phyloP scores from a whole-genome alignment of 2,888 invertebrate genomes.

The Teinopalpus imperialis region DNA sequence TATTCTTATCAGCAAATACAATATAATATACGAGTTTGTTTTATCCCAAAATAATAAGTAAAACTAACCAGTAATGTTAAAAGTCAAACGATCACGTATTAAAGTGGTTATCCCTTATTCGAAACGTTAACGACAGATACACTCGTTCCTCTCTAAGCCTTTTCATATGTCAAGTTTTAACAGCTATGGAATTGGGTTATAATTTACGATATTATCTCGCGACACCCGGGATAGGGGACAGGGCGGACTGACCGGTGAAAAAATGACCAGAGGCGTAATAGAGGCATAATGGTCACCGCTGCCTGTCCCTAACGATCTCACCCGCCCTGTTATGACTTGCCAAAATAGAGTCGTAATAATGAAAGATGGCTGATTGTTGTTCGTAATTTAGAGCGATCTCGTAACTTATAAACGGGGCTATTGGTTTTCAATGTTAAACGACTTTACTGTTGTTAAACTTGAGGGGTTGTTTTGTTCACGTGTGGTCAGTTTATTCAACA shows the following conservation, averaged over 20 bases:
- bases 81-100: conserved; percentile 46
- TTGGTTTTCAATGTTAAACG: conserved; percentile 30
- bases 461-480: conserved; percentile 17
- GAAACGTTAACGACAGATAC: conserved; percentile 72
- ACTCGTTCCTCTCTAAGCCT: conserved; percentile 67
- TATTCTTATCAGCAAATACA: too few species aligned
- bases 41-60: too few species aligned
- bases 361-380: conserved; percentile 73
- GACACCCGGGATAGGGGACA: conserved; percentile 76
- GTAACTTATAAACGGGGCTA: conserved; percentile 45
- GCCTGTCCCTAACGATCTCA: conserved; percentile 56
- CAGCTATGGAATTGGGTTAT: conserved; percentile 80
- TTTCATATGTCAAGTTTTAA: conserved; percentile 80
- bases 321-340: conserved; percentile 76
- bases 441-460: conserved; percentile 47
- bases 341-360: conserved; percentile 79
- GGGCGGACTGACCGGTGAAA: conserved; percentile 67
- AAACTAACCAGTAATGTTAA: too few species aligned
- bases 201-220: conserved; percentile 81
- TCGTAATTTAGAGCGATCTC: conserved; percentile 70
- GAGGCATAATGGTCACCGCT: conserved; percentile 63
- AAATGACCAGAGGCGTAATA: conserved; percentile 59
- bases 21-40: too few species aligned
- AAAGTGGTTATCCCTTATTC: conserved; percentile 68
- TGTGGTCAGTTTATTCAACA: conserved; percentile 20